Evolutionary conservation across 1,140 invertebrate species (phyloP), one percentile per base, ranked within the genome.

Genomic region (Anastrepha ludens): DNA sequence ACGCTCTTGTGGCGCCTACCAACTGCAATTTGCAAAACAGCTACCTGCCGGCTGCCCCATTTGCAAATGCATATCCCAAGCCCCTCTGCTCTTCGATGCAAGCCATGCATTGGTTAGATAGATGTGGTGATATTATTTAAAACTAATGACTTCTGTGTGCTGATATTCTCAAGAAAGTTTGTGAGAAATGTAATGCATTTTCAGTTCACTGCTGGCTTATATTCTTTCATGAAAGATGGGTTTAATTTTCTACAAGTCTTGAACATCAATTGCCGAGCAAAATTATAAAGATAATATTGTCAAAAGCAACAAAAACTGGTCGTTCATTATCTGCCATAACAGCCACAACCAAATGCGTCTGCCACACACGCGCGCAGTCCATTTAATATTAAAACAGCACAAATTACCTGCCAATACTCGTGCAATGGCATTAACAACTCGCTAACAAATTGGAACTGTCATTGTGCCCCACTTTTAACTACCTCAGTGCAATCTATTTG

Each of bases 321-420:
- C 29, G 55, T 55, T n/a, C 17, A 64, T 3, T 44, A 0, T 41
- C 41, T 8, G 17, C 5, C 11, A 41, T 41, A 50, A 74, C 44
- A 47, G 70, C n/a, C 70, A 47, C n/a, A 50, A 50, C 8, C 5
- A 50, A 64, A 0, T 67, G 5, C 17, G 17, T 13, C 74, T 81
- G 50, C 7, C 8, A 8, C 44, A 39, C 74, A 47, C 47, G 15
- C 17, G 20, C 47, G 20, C 41, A 55, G 17, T 9, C 4, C 1
- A 8, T 81, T 20, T 20, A 81, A 81, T 81, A 81, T 58, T 81
- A 55, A 81, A 81, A 81, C 47, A 47, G 39, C n/a, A 58, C 8
- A 81, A 81, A 81, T 81, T 81, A 81, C 74, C 74, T 81, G 74
- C 74, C 74, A 81, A 81, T 81, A 81, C 64, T 67, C 6, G 8